Base-by-base conservation (phyloP, 2,113 vertebrate species). In the Tyrannus savana region DNA sequence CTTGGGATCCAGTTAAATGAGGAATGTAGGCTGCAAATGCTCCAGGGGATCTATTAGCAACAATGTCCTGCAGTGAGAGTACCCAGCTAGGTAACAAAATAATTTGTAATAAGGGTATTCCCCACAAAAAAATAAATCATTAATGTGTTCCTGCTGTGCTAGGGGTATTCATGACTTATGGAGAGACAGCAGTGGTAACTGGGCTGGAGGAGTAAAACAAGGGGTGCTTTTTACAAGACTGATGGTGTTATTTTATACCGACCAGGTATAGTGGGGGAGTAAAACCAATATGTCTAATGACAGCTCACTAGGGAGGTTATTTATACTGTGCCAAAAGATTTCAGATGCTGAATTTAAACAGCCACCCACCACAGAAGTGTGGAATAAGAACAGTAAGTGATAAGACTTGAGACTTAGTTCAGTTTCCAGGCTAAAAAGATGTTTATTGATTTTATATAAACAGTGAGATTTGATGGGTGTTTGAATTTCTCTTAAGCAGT, bases 21-120 rank as follows among this genome's bases (percentile, higher is more conserved):
- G 41, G 67, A 94, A 86, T 59, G 69, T 31, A 85, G 60, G 66
- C 60, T 80, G 56, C 52, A 96, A 78, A 93, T 92, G 72, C 95
- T 95, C 64, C 4, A 86, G 96, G 96, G 95, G 56, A 90, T 95
- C 87, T 95, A 97, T 97, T 97, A 97, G 62, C 75, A 94, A 63
- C 62, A 62, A 56, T 25, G 72, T 77, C 93, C 83, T 83, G 73
- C 90, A 83, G 93, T 56, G 90, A 93, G 49, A 90, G 56, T 89
- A 93, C 28, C 62, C 84, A 84, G 46, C 46, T 90, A 95, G 69
- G 86, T 94, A 95, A 96, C 58, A 91, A 89, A 88, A 92, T 88
- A 3, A 92, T 94, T 90, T 93, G 72, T 90, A 94, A 90, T 93
- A 89, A 87, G 42, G 68, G 44, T 89, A 89, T 90, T 92, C 75